phyloP scores from a whole-genome alignment of 2,888 invertebrate genomes.

The Ophonus ardosiacus region DNA sequence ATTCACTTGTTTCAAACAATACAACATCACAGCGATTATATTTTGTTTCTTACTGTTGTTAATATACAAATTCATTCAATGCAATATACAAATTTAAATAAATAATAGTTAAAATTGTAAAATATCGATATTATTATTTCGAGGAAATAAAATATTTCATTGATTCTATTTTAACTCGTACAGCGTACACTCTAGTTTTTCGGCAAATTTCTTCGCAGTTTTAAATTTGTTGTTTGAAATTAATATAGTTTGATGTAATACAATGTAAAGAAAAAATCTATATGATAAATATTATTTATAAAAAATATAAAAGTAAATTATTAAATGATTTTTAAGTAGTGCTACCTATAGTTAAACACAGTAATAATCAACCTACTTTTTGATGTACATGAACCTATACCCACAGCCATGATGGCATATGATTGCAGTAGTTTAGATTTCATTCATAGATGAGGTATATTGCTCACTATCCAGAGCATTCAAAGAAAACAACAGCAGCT shows the following conservation, averaged over 20 bases:
- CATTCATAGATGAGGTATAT: conserved; percentile 57
- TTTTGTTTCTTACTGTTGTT: conserved; percentile 4
- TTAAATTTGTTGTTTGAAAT: neutral
- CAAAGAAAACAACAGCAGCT: conserved; percentile 50
- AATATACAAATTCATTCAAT: neutral
- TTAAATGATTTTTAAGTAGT: conserved; percentile 2
- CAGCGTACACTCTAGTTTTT: conserved; percentile 10
- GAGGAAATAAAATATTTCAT: neutral
- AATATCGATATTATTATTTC: neutral
- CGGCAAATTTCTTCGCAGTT: neutral
- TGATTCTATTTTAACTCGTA: neutral
- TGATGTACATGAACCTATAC: conserved; percentile 11
- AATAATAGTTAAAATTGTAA: neutral
- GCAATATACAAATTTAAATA: neutral
- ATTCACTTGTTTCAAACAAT: conserved; percentile 18
- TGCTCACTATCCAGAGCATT: conserved; percentile 24
- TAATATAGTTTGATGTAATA: neutral
- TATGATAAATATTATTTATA: neutral
- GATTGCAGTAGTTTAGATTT: conserved; percentile 59
- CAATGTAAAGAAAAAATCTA: neutral
- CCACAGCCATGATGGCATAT: conserved; percentile 61
- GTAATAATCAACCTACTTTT: conserved; percentile 29
- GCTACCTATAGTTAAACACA: conserved; percentile 35
- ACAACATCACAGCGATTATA: neutral
- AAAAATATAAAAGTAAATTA: conserved; percentile 14